Evolutionary conservation across 2,797 vertebrate species (phyloP), one percentile per base, ranked within the genome.

Genomic region (Brachyrhaphis roseni): DNA sequence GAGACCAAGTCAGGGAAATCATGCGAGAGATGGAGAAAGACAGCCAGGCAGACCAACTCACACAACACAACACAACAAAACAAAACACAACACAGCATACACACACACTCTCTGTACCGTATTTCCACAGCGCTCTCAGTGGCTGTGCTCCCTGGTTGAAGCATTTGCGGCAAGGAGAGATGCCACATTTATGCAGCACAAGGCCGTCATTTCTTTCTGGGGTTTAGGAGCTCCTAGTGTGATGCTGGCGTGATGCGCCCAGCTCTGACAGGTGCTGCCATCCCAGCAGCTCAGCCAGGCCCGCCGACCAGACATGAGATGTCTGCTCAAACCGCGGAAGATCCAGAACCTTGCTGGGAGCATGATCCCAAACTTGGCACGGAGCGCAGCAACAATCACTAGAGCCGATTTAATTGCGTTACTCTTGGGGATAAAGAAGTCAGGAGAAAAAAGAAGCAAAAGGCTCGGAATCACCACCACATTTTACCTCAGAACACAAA

Each of bases 191-290:
- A 89, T 92, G 90, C 92, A 89, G 85, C 92, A 88, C 88, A 79
- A 79, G 89, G 86, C 91, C 84, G 77, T 85, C 78, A 82, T 91
- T 90, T 90, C 85, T 92, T 93, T 74, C 77, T 71, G 43, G 87
- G 92, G 87, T 92, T 89, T 82, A 87, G 87, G 90, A 72, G 85
- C 90, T 92, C 94, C 91, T 89, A 80, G 94, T 62, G 93, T 90
- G 94, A 91, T 79, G 86, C 90, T 95, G 95, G 95, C 94, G 91
- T 93, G 92, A 93, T 86, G 91, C 72, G 89, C 84, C 86, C 78
- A 83, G 88, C 92, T 90, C 89, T 96, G 95, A 96, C 96, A 95
- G 95, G 94, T 95, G 94, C 91, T 95, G 94, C 93, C 94, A 92
- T 92, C 93, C 93, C 82, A 80, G 93, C 93, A 87, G 93, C 49